Evolutionary conservation across 2,113 vertebrate species (phyloP).

Genomic region (Microtus montanus): DNA sequence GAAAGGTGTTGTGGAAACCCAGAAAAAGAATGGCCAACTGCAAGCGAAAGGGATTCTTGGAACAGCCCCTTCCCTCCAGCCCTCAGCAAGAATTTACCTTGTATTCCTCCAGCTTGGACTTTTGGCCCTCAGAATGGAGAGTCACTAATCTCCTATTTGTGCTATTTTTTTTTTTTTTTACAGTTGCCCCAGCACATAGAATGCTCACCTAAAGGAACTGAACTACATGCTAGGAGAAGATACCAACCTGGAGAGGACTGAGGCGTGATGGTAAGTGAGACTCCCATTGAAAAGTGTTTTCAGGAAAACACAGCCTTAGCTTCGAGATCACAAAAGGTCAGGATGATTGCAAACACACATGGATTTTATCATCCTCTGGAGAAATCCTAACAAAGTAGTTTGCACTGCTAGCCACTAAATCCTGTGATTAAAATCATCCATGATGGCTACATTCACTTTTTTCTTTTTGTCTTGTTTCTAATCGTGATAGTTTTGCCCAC

Average conservation of each 20-base stretch:
- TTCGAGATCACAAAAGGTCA: neutral
- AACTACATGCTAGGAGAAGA: neutral
- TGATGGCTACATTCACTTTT: neutral
- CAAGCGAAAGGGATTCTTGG: neutral
- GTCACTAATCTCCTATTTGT: neutral
- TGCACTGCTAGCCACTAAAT: neutral
- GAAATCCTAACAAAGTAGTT: neutral
- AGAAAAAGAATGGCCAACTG: neutral
- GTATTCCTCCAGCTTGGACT: neutral
- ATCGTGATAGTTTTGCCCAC: neutral
- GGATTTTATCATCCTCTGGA: neutral
- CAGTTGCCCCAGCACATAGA: neutral
- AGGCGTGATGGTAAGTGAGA: neutral
- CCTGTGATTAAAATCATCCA: conserved; percentile 13
- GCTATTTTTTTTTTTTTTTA: neutral
- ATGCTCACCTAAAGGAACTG: neutral
- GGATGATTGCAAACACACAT: conserved; percentile 16
- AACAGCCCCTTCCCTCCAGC: neutral
- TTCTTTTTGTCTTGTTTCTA: neutral
- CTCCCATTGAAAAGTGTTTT: neutral
- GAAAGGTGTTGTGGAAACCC: neutral
- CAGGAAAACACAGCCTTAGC: neutral
- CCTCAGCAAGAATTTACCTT: neutral
- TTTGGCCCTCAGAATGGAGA: neutral
- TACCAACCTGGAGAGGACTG: neutral